Percentiles rank a stretch among this genome's conserved stretches.
Evolutionary conservation across 2,797 vertebrate genomes (phyloP).

Genomic region (Rallus crepitans): DNA sequence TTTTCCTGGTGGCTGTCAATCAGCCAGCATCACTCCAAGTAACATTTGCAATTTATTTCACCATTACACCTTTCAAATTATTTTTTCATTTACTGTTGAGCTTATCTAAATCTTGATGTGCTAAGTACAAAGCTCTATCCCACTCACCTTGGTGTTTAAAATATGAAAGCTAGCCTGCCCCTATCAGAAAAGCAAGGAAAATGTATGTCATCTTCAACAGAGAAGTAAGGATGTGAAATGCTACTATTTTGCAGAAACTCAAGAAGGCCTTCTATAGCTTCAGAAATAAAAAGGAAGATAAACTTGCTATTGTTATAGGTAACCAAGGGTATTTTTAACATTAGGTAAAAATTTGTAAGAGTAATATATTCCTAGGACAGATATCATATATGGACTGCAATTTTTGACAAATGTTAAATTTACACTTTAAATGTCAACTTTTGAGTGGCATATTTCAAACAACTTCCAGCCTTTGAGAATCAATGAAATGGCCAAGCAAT

Average conservation of each 20-base stretch:
- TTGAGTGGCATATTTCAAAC: constrained; percentile 56
- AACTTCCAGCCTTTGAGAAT: constrained; percentile 48
- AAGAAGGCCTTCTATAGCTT: background rate
- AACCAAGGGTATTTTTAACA: constrained; percentile 17
- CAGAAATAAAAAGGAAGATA: constrained; percentile 1
- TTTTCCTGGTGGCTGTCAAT: background rate
- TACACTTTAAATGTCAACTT: constrained; percentile 68
- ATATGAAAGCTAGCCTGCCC: background rate
- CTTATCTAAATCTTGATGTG: background rate
- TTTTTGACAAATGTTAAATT: constrained; percentile 70
- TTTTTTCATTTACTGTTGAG: background rate
- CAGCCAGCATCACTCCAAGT: background rate
- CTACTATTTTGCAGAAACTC: background rate
- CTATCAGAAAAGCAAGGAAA: background rate
- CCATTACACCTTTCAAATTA: background rate
- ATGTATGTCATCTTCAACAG: background rate
- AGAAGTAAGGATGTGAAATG: background rate
- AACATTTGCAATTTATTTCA: background rate
- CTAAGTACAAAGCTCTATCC: background rate
- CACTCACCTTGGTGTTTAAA: background rate
- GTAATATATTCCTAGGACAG: constrained; percentile 43
- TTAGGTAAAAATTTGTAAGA: constrained; percentile 12
- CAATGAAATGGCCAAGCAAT: constrained; percentile 50
- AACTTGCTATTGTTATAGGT: background rate
- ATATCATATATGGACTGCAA: constrained; percentile 18